Percentiles rank a stretch among this genome's conserved stretches.
Evolutionary conservation across 2,113 vertebrate species (phyloP).

Genomic region (cat (Felis catus)): DNA sequence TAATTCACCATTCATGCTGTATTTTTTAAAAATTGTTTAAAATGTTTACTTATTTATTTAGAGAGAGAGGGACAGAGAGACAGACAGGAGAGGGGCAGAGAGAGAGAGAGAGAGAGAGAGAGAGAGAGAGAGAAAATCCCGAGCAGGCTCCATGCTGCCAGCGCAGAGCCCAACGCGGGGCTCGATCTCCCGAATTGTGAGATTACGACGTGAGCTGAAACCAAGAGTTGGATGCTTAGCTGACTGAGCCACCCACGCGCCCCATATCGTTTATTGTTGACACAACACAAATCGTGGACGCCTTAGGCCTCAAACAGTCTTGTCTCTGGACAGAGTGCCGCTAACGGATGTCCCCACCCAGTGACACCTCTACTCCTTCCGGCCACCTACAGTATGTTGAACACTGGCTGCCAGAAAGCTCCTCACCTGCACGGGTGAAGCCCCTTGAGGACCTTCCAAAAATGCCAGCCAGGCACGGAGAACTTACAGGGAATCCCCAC

Average conservation of each 20-base stretch:
- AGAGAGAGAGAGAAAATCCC: not conserved
- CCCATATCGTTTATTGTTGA: not conserved
- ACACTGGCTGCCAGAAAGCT: not conserved
- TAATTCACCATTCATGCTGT: not conserved
- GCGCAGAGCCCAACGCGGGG: rapidly evolving
- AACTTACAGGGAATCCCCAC: not conserved
- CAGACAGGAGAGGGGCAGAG: not conserved
- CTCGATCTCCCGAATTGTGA: not conserved
- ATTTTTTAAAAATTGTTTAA: too few relatives aligned
- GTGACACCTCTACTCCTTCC: not conserved
- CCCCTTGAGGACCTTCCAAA: not conserved
- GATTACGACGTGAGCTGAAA: not conserved
- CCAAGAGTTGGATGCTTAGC: not conserved
- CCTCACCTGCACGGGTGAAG: not conserved
- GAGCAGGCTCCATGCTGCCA: not conserved
- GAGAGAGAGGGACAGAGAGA: not conserved
- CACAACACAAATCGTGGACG: not conserved
- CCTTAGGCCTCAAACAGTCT: not conserved
- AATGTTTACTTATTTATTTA: not conserved
- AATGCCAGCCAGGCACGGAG: not conserved
- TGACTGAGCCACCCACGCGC: not conserved
- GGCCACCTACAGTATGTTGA: too few relatives aligned
- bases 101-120: not conserved
- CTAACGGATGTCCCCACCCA: not conserved
- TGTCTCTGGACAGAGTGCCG: not conserved